Conservation (phyloP, 2,888 invertebrate species). For the Leucoma salicis region DNA sequence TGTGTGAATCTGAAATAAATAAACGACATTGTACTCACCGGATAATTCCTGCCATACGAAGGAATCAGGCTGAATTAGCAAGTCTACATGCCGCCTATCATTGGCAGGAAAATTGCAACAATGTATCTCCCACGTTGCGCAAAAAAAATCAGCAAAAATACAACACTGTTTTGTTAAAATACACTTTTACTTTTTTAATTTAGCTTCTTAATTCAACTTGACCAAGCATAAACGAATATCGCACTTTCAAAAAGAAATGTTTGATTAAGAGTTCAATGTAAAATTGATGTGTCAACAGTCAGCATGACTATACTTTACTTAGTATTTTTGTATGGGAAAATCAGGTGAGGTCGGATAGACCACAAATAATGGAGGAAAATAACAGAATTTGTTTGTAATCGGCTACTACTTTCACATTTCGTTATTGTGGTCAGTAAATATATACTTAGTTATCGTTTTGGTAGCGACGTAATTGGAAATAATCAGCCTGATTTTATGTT, state of each 20-base stretch:
- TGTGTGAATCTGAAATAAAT: too few relatives aligned
- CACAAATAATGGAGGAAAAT: constrained; percentile 10
- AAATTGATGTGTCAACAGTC: constrained; percentile 1
- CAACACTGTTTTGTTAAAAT: too few relatives aligned
- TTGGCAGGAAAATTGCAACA: too few relatives aligned
- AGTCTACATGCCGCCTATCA: too few relatives aligned
- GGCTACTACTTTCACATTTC: constrained; percentile 15
- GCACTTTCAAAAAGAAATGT: constrained; percentile 17
- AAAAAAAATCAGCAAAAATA: too few relatives aligned
- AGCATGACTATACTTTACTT: constrained; percentile 19
- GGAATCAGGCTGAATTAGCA: too few relatives aligned
- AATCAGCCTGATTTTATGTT: not conserved
- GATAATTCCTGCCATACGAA: too few relatives aligned
- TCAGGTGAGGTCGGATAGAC: constrained; percentile 11
- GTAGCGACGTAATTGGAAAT: constrained; percentile 1
- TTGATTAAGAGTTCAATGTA: constrained; percentile 8
- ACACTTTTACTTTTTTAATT: too few relatives aligned
- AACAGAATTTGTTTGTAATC: constrained; percentile 5
- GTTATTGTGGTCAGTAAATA: constrained; percentile 4
- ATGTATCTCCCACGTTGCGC: too few relatives aligned
- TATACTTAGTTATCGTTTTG: not conserved
- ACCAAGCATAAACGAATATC: not conserved
- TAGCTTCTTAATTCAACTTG: too few relatives aligned
- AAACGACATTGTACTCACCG: too few relatives aligned
- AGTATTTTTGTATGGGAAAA: constrained; percentile 5